Conservation (phyloP, 2,797 vertebrate genomes). For the Eulemur rubriventer region DNA sequence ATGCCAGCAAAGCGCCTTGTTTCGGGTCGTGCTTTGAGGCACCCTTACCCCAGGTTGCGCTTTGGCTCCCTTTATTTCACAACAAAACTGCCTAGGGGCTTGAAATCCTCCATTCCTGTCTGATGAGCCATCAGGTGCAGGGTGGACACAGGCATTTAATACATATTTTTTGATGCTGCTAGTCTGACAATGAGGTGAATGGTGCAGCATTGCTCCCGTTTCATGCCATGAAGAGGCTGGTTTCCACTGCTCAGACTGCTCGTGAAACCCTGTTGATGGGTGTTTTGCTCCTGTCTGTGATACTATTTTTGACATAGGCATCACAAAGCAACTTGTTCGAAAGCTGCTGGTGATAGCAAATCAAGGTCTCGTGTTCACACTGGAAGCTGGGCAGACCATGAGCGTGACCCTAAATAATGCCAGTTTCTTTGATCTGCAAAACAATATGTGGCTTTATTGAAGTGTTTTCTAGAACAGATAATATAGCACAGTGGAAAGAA, state of each 20-base stretch:
- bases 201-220: not conserved
- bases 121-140: not conserved
- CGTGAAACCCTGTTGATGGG: not conserved
- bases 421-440: slow-evolving; percentile 62
- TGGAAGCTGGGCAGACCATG: not conserved
- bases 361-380: not conserved
- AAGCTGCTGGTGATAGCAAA: slow-evolving; percentile 65
- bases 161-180: not conserved
- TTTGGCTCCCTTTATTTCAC: slow-evolving; percentile 6
- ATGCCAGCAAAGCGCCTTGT: not conserved
- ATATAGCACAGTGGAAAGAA: not conserved
- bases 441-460: slow-evolving; percentile 34
- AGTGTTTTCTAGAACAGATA: slow-evolving; percentile 57
- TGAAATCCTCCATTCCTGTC: not conserved
- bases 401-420: slow-evolving; percentile 42
- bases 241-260: not conserved
- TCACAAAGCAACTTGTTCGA: slow-evolving; percentile 48
- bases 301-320: slow-evolving; percentile 4
- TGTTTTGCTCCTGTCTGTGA: not conserved
- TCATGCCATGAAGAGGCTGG: not conserved
- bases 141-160: not conserved
- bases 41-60: not conserved
- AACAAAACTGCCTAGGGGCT: not conserved
- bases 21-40: not conserved
- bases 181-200: not conserved